Conservation (phyloP, 2,888 invertebrate genomes). For the Nomada hirtipes region DNA sequence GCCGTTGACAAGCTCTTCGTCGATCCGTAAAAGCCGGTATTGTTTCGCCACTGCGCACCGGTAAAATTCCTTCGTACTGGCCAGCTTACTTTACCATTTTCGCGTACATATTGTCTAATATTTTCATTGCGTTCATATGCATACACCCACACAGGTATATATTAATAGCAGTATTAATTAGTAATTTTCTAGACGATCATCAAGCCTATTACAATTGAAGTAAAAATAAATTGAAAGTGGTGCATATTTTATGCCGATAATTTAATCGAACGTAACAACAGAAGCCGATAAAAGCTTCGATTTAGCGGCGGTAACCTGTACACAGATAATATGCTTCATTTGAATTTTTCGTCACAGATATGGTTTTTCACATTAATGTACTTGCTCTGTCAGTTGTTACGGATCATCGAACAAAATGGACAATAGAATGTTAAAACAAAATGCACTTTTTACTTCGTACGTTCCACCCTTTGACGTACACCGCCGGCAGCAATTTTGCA, state of each 20-base stretch:
- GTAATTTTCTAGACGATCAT: neutral
- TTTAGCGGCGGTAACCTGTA: slow-evolving; percentile 8
- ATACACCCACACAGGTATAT: too few relatives aligned
- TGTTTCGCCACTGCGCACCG: neutral
- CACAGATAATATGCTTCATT: slow-evolving; percentile 32
- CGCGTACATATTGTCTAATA: too few relatives aligned
- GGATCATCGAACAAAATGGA: too few relatives aligned
- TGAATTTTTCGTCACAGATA: slow-evolving; percentile 21
- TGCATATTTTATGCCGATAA: slow-evolving; percentile 23
- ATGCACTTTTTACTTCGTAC: too few relatives aligned
- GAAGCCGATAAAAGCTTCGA: slow-evolving; percentile 20
- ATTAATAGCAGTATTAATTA: too few relatives aligned
- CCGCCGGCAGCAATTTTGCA: too few relatives aligned
- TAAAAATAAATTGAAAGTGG: neutral
- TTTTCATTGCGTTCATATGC: neutral
- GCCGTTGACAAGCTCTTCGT: neutral
- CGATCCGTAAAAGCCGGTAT: neutral
- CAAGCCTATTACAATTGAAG: neutral
- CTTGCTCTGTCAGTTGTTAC: too few relatives aligned
- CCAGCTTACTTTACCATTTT: too few relatives aligned
- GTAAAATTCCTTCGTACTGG: neutral
- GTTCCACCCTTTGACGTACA: too few relatives aligned
- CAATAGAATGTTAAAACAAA: too few relatives aligned
- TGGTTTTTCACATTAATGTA: slow-evolving; percentile 20
- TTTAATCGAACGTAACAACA: neutral